A percentile compares a stretch with the other conserved stretches of the same genome.
phyloP scores from a whole-genome alignment of 2,113 vertebrate species.

The Hydropotes inermis region DNA sequence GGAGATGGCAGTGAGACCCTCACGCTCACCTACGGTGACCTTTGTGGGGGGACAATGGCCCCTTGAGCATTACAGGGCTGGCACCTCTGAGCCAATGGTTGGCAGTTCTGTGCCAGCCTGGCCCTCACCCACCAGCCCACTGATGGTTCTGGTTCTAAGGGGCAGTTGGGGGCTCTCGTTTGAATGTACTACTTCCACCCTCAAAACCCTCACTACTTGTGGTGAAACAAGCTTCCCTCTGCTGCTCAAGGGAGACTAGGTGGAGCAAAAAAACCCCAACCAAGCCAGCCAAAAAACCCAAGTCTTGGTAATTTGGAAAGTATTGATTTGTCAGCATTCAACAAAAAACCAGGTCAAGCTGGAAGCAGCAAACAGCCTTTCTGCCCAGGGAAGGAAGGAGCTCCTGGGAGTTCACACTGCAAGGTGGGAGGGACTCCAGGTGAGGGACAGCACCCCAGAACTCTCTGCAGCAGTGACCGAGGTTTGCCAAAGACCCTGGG shows the following conservation, averaged over 20 bases:
- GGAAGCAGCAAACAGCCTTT: not conserved
- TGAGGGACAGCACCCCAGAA: not conserved
- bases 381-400: not conserved
- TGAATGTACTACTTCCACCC: constrained; percentile 42
- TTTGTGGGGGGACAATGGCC: not conserved
- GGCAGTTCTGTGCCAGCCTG: not conserved
- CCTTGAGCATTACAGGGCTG: not conserved
- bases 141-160: not conserved
- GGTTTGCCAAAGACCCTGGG: constrained; percentile 27
- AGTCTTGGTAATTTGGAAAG: not conserved
- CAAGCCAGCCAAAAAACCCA: not conserved
- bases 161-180: not conserved
- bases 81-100: not conserved
- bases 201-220: constrained; percentile 42
- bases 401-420: not conserved
- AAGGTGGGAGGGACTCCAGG: not conserved
- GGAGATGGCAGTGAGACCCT: not conserved
- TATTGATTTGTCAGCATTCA: not conserved
- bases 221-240: constrained; percentile 51
- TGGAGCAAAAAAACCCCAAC: constrained; percentile 39
- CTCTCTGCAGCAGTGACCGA: constrained; percentile 42
- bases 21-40: not conserved
- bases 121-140: not conserved
- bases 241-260: constrained; percentile 50
- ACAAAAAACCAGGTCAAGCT: not conserved